Evolutionary conservation across 2,797 vertebrate genomes (phyloP).

Genomic region (Phoeniculus purpureus): DNA sequence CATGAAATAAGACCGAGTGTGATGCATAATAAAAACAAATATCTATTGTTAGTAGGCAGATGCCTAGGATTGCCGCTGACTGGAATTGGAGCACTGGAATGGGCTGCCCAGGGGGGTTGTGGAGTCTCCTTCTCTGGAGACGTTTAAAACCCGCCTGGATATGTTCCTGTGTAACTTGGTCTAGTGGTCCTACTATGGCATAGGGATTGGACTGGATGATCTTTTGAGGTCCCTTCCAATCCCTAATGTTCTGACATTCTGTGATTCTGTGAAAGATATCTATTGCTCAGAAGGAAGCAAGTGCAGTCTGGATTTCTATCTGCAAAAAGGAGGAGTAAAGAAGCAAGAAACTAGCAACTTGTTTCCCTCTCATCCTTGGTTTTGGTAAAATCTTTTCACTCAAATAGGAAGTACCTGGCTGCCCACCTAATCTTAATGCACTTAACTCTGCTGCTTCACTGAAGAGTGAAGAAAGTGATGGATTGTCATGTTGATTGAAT

Average conservation of each 20-base stretch:
- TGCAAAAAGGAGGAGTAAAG: neutral
- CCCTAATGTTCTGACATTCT: too few species aligned
- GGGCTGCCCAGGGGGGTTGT: too few species aligned
- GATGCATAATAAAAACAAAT: slow-evolving; percentile 14
- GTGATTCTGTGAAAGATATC: neutral
- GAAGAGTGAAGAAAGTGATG: neutral
- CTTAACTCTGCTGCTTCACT: neutral
- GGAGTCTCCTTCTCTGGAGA: too few species aligned
- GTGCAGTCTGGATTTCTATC: neutral
- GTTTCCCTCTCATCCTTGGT: neutral
- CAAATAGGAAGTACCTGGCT: neutral
- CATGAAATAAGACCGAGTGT: slow-evolving; percentile 6
- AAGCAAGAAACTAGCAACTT: neutral
- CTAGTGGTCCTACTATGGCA: too few species aligned
- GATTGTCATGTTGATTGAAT: rapidly evolving
- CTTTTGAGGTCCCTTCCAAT: too few species aligned
- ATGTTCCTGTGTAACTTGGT: too few species aligned
- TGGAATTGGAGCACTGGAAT: too few species aligned
- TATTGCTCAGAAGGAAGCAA: slow-evolving; percentile 20
- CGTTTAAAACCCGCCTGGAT: too few species aligned
- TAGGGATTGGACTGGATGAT: too few species aligned
- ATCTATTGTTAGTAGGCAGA: slow-evolving; percentile 18
- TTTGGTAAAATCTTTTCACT: neutral
- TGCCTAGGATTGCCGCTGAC: neutral
- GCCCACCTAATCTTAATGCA: neutral